phyloP scores from a whole-genome alignment of 2,113 vertebrate genomes.

The Anas platyrhynchos region DNA sequence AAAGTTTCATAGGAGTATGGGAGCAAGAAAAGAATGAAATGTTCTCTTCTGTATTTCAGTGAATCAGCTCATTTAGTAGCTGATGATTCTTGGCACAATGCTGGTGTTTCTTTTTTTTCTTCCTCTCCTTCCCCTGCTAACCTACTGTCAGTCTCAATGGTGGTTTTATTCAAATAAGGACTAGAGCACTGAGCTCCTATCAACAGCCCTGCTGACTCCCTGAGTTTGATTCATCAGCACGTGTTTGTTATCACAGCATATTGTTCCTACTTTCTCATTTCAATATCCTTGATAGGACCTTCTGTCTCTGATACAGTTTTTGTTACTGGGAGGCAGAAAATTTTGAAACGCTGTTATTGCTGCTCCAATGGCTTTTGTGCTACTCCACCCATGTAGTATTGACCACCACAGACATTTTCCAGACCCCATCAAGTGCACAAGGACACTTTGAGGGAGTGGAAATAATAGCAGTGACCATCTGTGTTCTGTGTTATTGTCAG shows the following conservation, averaged over 20 bases:
- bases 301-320: not conserved
- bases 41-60: not conserved
- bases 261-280: not conserved
- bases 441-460: not conserved
- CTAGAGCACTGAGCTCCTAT: not conserved
- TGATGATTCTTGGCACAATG: not conserved
- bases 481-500: not conserved
- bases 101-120: not conserved
- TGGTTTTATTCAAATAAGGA: not conserved
- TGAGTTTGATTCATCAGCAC: not conserved
- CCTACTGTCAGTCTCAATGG: fast-evolving
- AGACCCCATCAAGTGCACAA: not conserved
- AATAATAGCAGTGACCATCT: slow-evolving; percentile 12
- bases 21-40: not conserved
- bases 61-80: not conserved
- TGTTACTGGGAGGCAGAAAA: not conserved
- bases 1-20: not conserved
- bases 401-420: not conserved
- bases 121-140: not conserved
- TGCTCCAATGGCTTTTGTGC: not conserved
- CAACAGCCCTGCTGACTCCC: not conserved
- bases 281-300: not conserved
- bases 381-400: too few relatives aligned
- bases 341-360: not conserved
- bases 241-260: not conserved